Percentiles rank a stretch among this genome's conserved stretches.
phyloP scores from a whole-genome alignment of 1,140 invertebrate genomes.

The Drosophila kanapiae region DNA sequence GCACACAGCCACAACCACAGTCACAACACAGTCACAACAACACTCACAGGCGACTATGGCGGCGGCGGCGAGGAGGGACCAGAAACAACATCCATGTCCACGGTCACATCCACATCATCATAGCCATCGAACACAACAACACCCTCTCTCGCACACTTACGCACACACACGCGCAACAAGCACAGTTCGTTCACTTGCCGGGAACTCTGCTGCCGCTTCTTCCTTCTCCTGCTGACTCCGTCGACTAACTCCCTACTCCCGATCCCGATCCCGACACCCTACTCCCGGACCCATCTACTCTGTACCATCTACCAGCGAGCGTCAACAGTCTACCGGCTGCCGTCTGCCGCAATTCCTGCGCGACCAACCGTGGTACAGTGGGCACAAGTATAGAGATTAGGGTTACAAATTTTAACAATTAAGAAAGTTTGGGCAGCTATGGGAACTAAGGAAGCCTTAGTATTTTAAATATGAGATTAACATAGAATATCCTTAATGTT shows the following conservation, averaged over 20 bases:
- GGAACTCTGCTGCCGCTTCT: constrained; percentile 33
- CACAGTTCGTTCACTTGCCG: constrained; percentile 59
- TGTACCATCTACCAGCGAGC: constrained; percentile 2
- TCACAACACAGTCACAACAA: constrained; percentile 11
- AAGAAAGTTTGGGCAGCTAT: neutral
- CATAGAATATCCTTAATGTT: neutral
- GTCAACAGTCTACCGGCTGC: constrained; percentile 17
- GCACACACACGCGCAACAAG: constrained; percentile 20
- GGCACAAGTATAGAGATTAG: neutral
- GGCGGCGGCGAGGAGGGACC: constrained; percentile 21
- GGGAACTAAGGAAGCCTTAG: neutral
- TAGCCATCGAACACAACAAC: constrained; percentile 22
- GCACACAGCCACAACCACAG: constrained; percentile 9
- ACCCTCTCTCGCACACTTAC: constrained; percentile 13
- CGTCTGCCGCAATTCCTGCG: constrained; percentile 48
- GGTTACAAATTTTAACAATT: neutral
- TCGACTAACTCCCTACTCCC: constrained; percentile 3
- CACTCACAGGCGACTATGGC: constrained; percentile 1
- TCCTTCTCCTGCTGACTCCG: constrained; percentile 20
- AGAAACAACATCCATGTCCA: constrained; percentile 48
- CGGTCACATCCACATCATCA: constrained; percentile 39
- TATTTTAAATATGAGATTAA: neutral
- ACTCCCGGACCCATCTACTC: constrained; percentile 5
- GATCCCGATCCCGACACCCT: constrained; percentile 12
- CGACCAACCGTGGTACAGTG: constrained; percentile 44